Base-by-base conservation (phyloP, 2,888 invertebrate species). In the Drosophila fungiperda region DNA sequence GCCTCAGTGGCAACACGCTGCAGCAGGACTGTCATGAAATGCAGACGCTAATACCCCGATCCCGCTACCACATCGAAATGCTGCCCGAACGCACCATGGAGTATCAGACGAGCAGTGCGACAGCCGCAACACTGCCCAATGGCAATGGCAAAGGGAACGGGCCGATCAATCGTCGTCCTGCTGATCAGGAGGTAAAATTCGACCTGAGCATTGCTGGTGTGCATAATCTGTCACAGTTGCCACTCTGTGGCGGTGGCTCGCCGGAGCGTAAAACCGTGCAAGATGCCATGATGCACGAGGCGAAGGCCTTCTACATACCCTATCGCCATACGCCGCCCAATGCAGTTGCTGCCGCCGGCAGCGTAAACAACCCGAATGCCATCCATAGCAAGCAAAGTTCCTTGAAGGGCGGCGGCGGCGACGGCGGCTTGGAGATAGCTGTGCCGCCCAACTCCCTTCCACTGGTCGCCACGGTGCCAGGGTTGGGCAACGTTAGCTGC, bases 21-120 rank as follows among this genome's bases (percentile, higher is more conserved):
- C 91, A 92, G 62, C 91, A 92, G 67, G 93, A 93, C 61, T 91
- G 91, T 35, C 93, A 93, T 67, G 93, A 93, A 83, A 93, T 93
- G 93, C 93, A 93, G 80, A 93, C 93, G 2, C 80, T 93, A 8
- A 93, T 93, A 69, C 92, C 93, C 3, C 90, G 91, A 49, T 87
- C 91, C 0, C 84, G 88, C 2, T 82, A 86, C 32, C 83, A 91
- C 63, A 86, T 91, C 57, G 90, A 91, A 59, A 61, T 92, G 67
- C 62, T 85, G 74, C 80, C 84, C 11, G 91, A 90, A 53, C 87
- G 84, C 36, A 76, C 88, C 11, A 62, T 80, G 54, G 90, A 89
- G 64, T 91, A 91, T 53, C 89, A 92, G 72, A 91, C 87, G 1
- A 90, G 91, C 42, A 81, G 83, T 2, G 85, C 92, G 2, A 63